Conservation (phyloP, 2,113 vertebrate genomes). For the Vimba vimba region DNA sequence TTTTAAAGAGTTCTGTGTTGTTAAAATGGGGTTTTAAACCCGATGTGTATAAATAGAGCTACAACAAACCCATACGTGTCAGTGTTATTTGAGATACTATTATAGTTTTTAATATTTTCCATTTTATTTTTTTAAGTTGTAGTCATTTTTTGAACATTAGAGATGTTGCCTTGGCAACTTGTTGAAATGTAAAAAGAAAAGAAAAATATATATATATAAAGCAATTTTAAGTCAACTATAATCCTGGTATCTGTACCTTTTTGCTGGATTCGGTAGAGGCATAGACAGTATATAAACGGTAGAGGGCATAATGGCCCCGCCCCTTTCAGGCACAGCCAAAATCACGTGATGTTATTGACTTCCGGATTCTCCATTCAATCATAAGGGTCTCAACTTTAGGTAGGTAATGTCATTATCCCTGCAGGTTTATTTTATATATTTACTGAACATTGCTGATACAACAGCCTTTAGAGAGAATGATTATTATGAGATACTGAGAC, state of each 20-base stretch:
- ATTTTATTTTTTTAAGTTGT: neutral
- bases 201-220: no score
- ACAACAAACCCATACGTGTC: constrained; percentile 55
- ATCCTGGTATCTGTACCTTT: neutral
- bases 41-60: constrained; percentile 75
- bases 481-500: neutral
- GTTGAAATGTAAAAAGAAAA: no score
- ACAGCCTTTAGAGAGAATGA: neutral
- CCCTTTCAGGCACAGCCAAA: neutral
- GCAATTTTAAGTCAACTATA: neutral
- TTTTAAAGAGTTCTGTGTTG: constrained; percentile 71
- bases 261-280: neutral
- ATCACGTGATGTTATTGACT: neutral
- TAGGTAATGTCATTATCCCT: neutral
- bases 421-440: neutral
- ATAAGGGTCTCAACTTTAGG: neutral
- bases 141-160: neutral
- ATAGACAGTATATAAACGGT: no score
- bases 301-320: neutral
- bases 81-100: neutral
- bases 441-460: neutral
- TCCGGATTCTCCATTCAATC: neutral
- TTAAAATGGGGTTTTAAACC: constrained; percentile 76
- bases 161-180: neutral
- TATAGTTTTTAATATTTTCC: neutral